A percentile compares a stretch with the other conserved stretches of the same genome.
These are phyloP conservation scores for Clarias gariepinus DNA, from an alignment of 2,113 vertebrate genomes.

Conservation along the genomic window DNA sequence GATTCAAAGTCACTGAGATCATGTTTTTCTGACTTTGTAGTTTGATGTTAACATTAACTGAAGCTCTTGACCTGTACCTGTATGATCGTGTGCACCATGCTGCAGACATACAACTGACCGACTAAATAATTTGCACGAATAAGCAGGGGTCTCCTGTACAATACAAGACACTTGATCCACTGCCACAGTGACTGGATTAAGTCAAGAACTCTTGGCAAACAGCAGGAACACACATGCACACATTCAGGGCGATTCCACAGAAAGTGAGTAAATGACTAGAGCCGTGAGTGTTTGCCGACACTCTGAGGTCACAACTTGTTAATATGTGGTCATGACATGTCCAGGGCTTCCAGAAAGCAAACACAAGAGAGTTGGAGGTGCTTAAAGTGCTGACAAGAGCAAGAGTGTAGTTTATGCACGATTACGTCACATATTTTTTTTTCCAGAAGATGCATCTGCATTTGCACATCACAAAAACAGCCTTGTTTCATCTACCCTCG, in stretches of 20 bases:
- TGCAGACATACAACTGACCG: background rate
- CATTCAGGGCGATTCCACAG: conserved; percentile 62
- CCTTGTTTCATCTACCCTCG: background rate
- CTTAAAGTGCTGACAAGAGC: conserved; percentile 67
- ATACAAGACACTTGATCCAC: background rate
- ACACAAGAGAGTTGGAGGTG: conserved; percentile 70
- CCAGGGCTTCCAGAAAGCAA: conserved; percentile 61
- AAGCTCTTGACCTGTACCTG: background rate
- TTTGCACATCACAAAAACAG: conserved; percentile 9
- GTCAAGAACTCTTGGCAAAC: conserved; percentile 61
- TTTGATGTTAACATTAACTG: background rate
- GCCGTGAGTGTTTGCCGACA: conserved; percentile 71
- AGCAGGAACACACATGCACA: conserved; percentile 45
- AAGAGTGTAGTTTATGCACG: conserved; percentile 48
- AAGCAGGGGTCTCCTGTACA: background rate
- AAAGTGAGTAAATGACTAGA: conserved; percentile 70
- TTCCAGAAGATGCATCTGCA: background rate
- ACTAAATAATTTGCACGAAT: background rate
- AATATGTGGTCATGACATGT: conserved; percentile 69
- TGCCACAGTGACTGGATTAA: conserved; percentile 62
- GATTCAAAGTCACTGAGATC: background rate
- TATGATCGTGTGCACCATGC: background rate
- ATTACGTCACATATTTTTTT: too few species aligned
- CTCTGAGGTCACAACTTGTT: conserved; percentile 66
- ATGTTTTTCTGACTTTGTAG: background rate